Conservation (phyloP, 2,797 vertebrate genomes). For the Micrastur ruficollis region DNA sequence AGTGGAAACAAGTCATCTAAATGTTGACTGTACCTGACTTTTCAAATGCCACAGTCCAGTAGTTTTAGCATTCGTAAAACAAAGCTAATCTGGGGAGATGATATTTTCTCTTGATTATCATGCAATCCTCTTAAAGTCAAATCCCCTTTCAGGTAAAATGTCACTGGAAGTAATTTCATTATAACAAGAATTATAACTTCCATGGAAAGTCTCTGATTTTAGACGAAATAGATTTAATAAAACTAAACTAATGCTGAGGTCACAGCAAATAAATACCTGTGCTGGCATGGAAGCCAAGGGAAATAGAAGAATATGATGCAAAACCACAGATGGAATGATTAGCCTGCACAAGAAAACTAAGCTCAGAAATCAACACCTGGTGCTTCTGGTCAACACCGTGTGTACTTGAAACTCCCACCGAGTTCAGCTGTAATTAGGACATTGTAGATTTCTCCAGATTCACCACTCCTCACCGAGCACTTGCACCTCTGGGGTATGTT, state of each 20-base stretch:
- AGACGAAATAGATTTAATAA: background rate
- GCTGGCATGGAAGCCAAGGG: background rate
- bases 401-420: background rate
- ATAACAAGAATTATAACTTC: constrained; percentile 26
- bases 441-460: background rate
- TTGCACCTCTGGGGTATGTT: rapidly evolving
- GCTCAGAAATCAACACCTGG: background rate
- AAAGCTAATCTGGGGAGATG: constrained; percentile 44
- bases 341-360: background rate
- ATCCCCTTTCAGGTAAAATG: constrained; percentile 60
- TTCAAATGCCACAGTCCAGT: background rate
- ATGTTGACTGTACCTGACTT: background rate
- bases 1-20: background rate
- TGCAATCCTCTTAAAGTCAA: constrained; percentile 38
- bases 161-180: constrained; percentile 44
- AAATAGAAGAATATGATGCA: background rate
- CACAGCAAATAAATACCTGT: background rate
- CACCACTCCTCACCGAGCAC: rapidly evolving
- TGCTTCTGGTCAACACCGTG: background rate
- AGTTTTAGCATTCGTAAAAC: constrained; percentile 32
- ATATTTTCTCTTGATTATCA: constrained; percentile 52
- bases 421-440: background rate
- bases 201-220: background rate
- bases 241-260: background rate
- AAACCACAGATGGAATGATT: background rate